Conservation (phyloP, 2,113 vertebrate genomes). For the Microcebus lehilahytsara region DNA sequence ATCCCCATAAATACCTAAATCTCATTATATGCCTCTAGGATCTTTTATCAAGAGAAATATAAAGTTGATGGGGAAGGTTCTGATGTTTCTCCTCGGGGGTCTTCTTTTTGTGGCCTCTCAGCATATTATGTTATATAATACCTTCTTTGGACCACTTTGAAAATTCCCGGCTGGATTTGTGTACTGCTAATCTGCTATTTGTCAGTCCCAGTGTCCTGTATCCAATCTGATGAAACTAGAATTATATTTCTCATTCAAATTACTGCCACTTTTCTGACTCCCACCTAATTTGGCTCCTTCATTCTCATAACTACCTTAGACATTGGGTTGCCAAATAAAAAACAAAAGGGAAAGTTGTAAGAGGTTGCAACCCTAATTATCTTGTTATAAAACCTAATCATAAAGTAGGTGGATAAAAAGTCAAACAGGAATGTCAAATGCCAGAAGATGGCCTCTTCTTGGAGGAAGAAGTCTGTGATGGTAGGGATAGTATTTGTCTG, state of each 20-base stretch:
- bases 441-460: not conserved
- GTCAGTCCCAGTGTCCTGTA: not conserved
- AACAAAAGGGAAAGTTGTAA: not conserved
- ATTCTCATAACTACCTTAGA: not conserved
- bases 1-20: not conserved
- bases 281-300: not conserved
- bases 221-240: not conserved
- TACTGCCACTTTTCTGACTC: not conserved
- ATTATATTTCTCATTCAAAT: not conserved
- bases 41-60: not conserved
- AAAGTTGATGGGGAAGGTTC: not conserved
- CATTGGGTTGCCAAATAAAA: not conserved
- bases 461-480: not conserved
- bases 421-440: not conserved
- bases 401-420: not conserved
- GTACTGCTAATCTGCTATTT: not conserved
- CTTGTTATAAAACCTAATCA: not conserved
- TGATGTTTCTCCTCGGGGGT: not conserved
- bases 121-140: not conserved
- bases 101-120: not conserved
- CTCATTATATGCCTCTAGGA: not conserved
- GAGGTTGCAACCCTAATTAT: not conserved
- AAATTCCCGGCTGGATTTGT: not conserved
- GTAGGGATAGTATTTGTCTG: not conserved
- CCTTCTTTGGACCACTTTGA: not conserved